These are phyloP conservation scores for Calcarius ornatus DNA, from an alignment of 2,113 vertebrate genomes.

Conservation along the genomic window DNA sequence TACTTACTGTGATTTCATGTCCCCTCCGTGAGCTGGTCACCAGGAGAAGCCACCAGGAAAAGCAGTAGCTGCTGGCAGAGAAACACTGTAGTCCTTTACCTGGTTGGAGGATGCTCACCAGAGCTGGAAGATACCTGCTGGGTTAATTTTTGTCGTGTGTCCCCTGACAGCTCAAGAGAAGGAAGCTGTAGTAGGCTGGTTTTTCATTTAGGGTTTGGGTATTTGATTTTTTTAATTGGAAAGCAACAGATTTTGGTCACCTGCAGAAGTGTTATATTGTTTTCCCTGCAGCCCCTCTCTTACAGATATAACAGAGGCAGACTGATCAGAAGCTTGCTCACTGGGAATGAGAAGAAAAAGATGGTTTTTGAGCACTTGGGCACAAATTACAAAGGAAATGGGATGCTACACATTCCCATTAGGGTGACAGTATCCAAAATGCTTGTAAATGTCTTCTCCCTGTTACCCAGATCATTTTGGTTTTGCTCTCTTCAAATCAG, in stretches of 20 bases:
- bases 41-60: not conserved
- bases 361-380: not conserved
- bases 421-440: not conserved
- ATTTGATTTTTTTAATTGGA: not conserved
- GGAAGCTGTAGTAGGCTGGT: not conserved
- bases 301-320: not conserved
- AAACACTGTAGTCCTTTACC: not conserved
- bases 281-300: not conserved
- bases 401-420: not conserved
- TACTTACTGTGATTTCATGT: not conserved
- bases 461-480: not conserved
- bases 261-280: not conserved
- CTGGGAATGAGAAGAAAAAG: not conserved
- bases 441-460: not conserved
- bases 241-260: not conserved
- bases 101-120: not conserved
- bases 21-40: not conserved
- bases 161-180: not conserved
- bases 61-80: not conserved
- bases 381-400: not conserved
- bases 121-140: not conserved
- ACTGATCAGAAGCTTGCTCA: not conserved
- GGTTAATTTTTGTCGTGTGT: not conserved
- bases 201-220: not conserved
- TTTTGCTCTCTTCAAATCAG: not conserved